phyloP scores from a whole-genome alignment of 2,888 invertebrate species.

The Phyto melanocephala region DNA sequence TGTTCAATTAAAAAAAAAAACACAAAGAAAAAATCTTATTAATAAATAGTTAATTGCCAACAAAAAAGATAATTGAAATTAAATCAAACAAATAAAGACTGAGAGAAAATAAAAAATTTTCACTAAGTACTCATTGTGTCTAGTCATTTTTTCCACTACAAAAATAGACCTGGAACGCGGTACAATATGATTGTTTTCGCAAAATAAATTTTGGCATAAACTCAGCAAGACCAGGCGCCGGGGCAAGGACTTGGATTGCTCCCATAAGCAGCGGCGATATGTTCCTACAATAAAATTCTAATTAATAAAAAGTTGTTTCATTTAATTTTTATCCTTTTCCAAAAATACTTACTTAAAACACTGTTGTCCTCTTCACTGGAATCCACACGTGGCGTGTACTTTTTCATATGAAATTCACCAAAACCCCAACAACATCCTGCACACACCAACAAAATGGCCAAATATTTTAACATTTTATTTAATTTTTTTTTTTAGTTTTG shows the following conservation, averaged over 20 bases:
- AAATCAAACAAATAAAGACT: constrained; percentile 16
- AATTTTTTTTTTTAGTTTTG: neutral
- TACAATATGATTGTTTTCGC: constrained; percentile 77
- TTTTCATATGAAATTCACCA: constrained; percentile 74
- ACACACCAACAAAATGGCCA: constrained; percentile 37
- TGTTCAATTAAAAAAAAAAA: constrained; percentile 7
- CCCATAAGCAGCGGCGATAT: constrained; percentile 78
- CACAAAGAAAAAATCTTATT: constrained; percentile 25
- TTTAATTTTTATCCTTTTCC: too few relatives aligned
- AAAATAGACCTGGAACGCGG: constrained; percentile 78
- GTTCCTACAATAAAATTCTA: constrained; percentile 70
- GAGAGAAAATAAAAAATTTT: constrained; percentile 16
- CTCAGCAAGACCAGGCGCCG: constrained; percentile 76
- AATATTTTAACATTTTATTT: constrained; percentile 46
- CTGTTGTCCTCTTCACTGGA: constrained; percentile 71
- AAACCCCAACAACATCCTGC: constrained; percentile 68
- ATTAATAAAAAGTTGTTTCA: too few relatives aligned
- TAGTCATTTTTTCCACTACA: constrained; percentile 78
- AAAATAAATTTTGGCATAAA: constrained; percentile 76
- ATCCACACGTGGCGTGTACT: constrained; percentile 72
- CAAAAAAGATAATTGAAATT: neutral
- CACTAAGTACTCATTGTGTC: constrained; percentile 77
- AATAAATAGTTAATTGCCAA: neutral
- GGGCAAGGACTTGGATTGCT: constrained; percentile 76
- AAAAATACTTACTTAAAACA: constrained; percentile 70